Evolutionary conservation across 1,140 invertebrate species (phyloP).

Genomic region (Drosophila parvula): DNA sequence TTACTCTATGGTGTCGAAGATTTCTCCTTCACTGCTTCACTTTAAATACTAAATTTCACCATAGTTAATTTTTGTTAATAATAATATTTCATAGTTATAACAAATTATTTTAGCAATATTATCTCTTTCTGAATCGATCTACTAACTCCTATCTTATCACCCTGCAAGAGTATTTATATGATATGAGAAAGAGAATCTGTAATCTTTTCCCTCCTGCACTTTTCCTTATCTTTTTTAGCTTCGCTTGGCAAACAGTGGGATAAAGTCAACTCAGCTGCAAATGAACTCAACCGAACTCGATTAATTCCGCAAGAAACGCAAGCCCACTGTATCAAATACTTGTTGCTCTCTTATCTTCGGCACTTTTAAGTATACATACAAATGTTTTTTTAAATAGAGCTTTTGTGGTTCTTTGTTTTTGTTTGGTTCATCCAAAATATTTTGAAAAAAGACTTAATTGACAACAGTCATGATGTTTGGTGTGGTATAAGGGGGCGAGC

Average conservation of each 20-base stretch:
- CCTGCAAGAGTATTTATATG: too few species aligned
- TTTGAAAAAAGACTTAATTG: background rate
- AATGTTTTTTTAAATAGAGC: constrained; percentile 10
- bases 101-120: too few species aligned
- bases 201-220: background rate
- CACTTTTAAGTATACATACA: constrained; percentile 4
- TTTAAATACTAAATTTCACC: too few species aligned
- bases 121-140: too few species aligned
- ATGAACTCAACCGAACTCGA: background rate
- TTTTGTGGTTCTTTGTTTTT: constrained; percentile 11
- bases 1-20: too few species aligned
- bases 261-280: background rate
- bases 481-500: background rate
- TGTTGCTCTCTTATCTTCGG: constrained; percentile 27
- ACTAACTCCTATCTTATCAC: too few species aligned
- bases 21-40: too few species aligned
- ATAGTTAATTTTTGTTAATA: too few species aligned
- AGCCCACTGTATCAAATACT: constrained; percentile 25
- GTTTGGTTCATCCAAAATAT: constrained; percentile 5
- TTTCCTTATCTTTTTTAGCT: background rate
- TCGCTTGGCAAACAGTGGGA: constrained; percentile 6
- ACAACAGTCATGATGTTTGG: background rate
- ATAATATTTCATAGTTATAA: too few species aligned
- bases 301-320: background rate
- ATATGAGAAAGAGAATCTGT: too few species aligned